Evolutionary conservation across 1,140 invertebrate genomes (phyloP).

Genomic region (Amyelois transitella): DNA sequence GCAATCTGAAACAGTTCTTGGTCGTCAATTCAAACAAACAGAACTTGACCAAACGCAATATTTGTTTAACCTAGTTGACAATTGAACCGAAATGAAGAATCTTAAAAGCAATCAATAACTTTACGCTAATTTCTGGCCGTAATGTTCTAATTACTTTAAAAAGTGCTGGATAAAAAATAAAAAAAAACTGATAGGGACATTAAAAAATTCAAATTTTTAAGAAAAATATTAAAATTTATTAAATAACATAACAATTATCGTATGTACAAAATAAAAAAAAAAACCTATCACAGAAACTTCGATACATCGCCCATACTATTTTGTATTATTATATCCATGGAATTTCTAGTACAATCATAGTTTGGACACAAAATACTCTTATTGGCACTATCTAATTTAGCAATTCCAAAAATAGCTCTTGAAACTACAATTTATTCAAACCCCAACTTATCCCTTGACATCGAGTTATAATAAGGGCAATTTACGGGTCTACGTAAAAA

Average conservation of each 20-base stretch:
- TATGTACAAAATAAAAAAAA: background rate
- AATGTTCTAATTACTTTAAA: background rate
- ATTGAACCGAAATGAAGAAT: conserved; percentile 11
- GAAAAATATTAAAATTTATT: conserved; percentile 6
- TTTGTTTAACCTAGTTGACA: conserved; percentile 7
- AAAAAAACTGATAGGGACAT: background rate
- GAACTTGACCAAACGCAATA: background rate
- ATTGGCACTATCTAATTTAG: conserved; percentile 49
- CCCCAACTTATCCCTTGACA: too few relatives aligned
- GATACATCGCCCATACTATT: conserved; percentile 5
- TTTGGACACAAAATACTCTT: conserved; percentile 17
- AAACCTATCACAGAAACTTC: conserved; percentile 28
- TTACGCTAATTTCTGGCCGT: background rate
- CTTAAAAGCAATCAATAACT: background rate
- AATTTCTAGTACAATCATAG: conserved; percentile 1
- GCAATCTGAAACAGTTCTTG: conserved; percentile 10
- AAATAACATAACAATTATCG: conserved; percentile 2
- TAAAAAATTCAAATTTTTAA: background rate
- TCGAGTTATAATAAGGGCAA: conserved; percentile 9
- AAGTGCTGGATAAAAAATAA: too few relatives aligned
- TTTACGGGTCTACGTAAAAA: conserved; percentile 57
- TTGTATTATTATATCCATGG: conserved; percentile 8
- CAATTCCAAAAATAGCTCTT: background rate
- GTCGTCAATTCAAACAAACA: conserved; percentile 10
- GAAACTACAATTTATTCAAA: background rate